A percentile compares a stretch with the other conserved stretches of the same genome.
Conservation (phyloP, 1,140 invertebrate genomes). For the Lerema accius region DNA sequence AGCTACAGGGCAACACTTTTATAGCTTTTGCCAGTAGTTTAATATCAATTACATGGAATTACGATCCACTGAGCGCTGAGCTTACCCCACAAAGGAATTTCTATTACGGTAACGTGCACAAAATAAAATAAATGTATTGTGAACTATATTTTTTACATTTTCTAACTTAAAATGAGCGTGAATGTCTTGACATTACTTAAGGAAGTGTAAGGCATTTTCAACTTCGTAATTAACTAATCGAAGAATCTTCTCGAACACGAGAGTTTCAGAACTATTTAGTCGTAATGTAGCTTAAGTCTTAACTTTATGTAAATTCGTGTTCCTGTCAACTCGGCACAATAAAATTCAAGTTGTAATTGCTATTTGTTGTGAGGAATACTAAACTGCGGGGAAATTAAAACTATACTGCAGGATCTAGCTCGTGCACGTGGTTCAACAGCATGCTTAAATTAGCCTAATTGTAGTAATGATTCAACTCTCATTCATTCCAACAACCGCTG, state of each 20-base stretch:
- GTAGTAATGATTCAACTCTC: conserved; percentile 47
- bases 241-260: conserved; percentile 32
- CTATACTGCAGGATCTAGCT: conserved; percentile 14
- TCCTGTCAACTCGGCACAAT: conserved; percentile 24
- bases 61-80: neutral
- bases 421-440: conserved; percentile 29
- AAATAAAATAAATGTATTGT: conserved; percentile 12
- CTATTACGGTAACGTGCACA: neutral
- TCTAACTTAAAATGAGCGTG: too few relatives aligned
- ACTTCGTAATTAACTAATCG: conserved; percentile 33
- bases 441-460: conserved; percentile 50
- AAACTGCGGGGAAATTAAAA: conserved; percentile 30
- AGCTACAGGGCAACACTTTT: conserved; percentile 13
- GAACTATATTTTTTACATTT: neutral
- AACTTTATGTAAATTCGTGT: conserved; percentile 31
- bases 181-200: conserved; percentile 3
- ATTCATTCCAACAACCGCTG: conserved; percentile 41
- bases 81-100: neutral
- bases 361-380: conserved; percentile 33
- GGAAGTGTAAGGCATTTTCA: conserved; percentile 18
- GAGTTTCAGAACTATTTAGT: conserved; percentile 32
- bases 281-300: conserved; percentile 27
- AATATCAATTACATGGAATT: conserved; percentile 14
- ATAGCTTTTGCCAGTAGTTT: conserved; percentile 12
- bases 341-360: conserved; percentile 30